Conservation (phyloP, 1,140 invertebrate species). For the Drosophila guanche region DNA sequence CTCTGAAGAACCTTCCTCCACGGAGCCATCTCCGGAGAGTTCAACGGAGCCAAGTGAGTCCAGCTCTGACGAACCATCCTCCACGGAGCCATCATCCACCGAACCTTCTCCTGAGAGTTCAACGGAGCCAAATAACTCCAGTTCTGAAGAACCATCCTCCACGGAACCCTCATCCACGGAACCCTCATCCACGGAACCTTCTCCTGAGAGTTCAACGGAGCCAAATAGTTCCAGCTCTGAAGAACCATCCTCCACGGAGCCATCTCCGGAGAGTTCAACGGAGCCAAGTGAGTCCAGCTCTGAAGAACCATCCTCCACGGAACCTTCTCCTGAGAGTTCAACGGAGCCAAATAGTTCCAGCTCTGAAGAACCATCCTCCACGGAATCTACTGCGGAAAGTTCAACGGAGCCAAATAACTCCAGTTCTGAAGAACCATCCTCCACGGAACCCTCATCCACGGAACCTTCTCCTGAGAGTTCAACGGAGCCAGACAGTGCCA, state of each 20-base stretch:
- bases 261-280: not conserved
- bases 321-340: not conserved
- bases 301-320: not conserved
- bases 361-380: not conserved
- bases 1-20: too few relatives aligned
- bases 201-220: not conserved
- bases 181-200: not conserved
- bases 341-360: too few relatives aligned
- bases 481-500: not conserved
- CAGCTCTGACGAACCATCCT: too few relatives aligned
- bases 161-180: too few relatives aligned
- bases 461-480: not conserved
- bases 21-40: too few relatives aligned
- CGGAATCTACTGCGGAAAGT: not conserved
- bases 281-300: not conserved
- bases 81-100: too few relatives aligned
- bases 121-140: too few relatives aligned
- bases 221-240: not conserved
- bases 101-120: too few relatives aligned
- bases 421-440: not conserved
- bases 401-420: slow-evolving; percentile 6
- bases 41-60: too few relatives aligned
- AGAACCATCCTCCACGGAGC: not conserved
- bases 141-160: too few relatives aligned
- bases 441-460: too few relatives aligned